Base-by-base conservation (phyloP, 2,797 vertebrate species). In the Eutrigla gurnardus region DNA sequence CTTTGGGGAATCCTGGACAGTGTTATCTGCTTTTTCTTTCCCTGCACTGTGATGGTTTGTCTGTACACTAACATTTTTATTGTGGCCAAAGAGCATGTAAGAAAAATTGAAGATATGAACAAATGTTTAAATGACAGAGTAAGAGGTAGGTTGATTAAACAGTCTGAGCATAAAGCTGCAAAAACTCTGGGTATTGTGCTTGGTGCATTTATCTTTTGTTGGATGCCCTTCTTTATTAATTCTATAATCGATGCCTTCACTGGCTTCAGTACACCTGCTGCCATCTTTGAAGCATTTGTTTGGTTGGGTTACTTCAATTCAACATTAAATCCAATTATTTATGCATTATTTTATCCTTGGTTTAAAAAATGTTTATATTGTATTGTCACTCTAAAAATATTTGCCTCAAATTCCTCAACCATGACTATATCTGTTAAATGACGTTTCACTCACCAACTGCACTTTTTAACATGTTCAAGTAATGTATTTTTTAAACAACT, bases 181-280 rank as follows among this genome's bases (percentile, higher is more conserved):
- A 93, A 88, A 73, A 93, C 91, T 18, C 83, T 93, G 0, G 85
- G 80, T 6, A 78, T 92, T 55, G 91, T 93, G 7, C 77, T 93
- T 3, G 80, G 92, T 7, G 77, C 62, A 5, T 93, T 92, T 52
- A 92, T 92, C 36, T 76, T 88, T 53, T 92, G 92, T 60, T 93
- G 91, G 92, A 65, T 93, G 86, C 91, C 91, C 0, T 93, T 87
- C 75, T 92, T 91, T 68, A 49, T 90, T 0, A 89, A 81, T 45
- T 90, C 86, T 49, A 90, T 61, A 39, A 58, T 14, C 10, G 61
- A 61, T 61, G 39, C 58, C 4, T 43, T 5, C 7, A 61, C 40
- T 61, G 58, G 58, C 25, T 61, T 61, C 40, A 61, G 7, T 43
- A 61, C 58, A 61, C 11, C 58, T 43, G 58, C 40, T 32, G 42